These are phyloP conservation scores for Brachypteracias leptosomus DNA, from an alignment of 2,113 vertebrate species.

Conservation along the genomic window DNA sequence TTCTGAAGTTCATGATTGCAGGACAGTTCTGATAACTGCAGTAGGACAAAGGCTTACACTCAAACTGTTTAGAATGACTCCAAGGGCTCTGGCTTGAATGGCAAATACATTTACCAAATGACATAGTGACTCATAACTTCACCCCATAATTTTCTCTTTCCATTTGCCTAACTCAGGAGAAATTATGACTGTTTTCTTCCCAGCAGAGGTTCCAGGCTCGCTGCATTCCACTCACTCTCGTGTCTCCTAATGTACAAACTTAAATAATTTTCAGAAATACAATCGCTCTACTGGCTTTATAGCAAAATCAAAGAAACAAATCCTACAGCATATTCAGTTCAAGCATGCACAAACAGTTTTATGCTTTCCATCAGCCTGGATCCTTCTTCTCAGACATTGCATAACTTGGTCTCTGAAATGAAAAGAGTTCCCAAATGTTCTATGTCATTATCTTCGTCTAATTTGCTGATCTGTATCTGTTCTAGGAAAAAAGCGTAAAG, in stretches of 20 bases:
- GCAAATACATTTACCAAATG: not conserved
- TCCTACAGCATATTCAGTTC: not conserved
- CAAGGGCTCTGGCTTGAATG: not conserved
- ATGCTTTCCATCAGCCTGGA: not conserved
- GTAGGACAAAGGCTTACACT: not conserved
- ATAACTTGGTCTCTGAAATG: not conserved
- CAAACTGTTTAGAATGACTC: not conserved
- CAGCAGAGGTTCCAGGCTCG: accelerated
- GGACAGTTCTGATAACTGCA: not conserved
- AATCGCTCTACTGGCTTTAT: not conserved
- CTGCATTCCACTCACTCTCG: not conserved
- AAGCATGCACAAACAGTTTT: not conserved
- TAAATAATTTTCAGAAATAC: not conserved
- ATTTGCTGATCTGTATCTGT: not conserved
- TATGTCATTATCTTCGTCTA: not conserved
- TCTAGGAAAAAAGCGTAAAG: not conserved
- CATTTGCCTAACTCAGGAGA: not conserved
- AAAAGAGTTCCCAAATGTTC: not conserved
- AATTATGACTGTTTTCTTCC: not conserved
- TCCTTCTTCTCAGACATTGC: constrained; percentile 12
- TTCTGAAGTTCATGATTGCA: not conserved
- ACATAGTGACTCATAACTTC: constrained; percentile 8
- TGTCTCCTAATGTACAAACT: not conserved
- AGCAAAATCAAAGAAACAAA: not conserved
- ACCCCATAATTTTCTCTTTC: constrained; percentile 20